Base-by-base conservation (phyloP, 2,113 vertebrate species). In the Piliocolobus tephrosceles region DNA sequence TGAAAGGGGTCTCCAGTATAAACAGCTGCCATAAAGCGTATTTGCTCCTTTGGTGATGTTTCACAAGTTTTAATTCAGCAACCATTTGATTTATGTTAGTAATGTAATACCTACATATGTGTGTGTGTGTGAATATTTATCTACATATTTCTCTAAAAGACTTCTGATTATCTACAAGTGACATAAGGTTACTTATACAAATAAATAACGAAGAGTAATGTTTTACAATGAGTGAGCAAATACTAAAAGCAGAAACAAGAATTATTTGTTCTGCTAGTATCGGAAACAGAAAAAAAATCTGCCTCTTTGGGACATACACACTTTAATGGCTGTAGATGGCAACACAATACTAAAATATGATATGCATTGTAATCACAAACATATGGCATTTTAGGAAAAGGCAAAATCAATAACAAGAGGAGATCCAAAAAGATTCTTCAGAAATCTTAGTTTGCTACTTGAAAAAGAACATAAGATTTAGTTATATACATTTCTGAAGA, bases 1-100 rank as follows among this genome's bases (percentile, higher is more conserved):
- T 87, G 25, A 94, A 75, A 87, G 68, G 68, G 45, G 38, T 22
- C 78, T 89, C 38, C 45, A 64, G 20, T 76, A 88, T 86, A 64
- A 94, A 72, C 1, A 38, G 76, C 25, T 76, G 23, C 35, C 25
- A 83, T n/a, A 86, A 70, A 50, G 38, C 6, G 5, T 38, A 68
- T 55, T n/a, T 58, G 64, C 30, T 95, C 38, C 25, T 89, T 87
- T 80, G 23, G 27, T 61, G 45, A 81, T 38, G 43, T 72, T 91
- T 85, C 55, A 40, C 17, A 88, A 70, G 43, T 95, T 91, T 88
- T 85, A 96, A 95, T 85, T 81, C 22, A 97, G 90, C 47, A 92
- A 85, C 11, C 57, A 55, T 58, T 66, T 90, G 22, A 79, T 20
- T 95, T 93, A 84, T 57, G 45, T 72, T n/a, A 93, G 76, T 73